Evolutionary conservation across 2,797 vertebrate species (phyloP), one percentile per base, ranked within the genome.

Genomic region (Champsocephalus esox): DNA sequence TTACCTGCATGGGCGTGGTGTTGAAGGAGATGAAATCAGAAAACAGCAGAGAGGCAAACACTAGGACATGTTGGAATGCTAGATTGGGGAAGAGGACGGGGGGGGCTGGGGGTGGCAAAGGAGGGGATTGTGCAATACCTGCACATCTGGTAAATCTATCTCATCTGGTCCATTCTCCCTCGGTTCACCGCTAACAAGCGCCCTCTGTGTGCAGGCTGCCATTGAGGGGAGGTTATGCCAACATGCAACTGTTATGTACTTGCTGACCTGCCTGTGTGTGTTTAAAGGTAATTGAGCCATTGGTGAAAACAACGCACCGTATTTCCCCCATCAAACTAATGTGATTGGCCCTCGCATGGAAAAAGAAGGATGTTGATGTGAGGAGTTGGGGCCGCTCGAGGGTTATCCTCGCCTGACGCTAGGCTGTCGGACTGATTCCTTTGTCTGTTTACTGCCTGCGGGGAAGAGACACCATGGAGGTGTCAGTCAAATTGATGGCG

Each of bases 91-190:
- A 49, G 59, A 41, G 77, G 61, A 56, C 28, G 28, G 4, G 28
- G 28, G 28, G 28, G 28, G 28, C 28, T 28, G 51, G 71, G 52
- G 54, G 75, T 68, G 76, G 38, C 24, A 46, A 73, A 54, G 28
- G 62, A 48, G 34, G 75, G 50, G 81, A 87, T 95, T 95, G 94
- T 89, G 93, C 92, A 95, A 96, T 90, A 93, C 85, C 90, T 93
- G 90, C 88, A 94, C 91, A 94, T 93, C 94, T 94, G 94, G 87
- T 89, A 91, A 89, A 92, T 87, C 87, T 80, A 93, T 94, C 88
- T 89, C 88, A 85, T 92, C 74, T 87, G 88, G 74, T 77, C 66
- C 61, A 54, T 50, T 83, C 86, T 91, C 86, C 81, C 74, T 75
- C 71, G 48, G 77, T 79, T 67, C 85, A 66, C 66, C 51, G 73